Conservation (phyloP, 2,113 vertebrate species). For the Pipa parva region DNA sequence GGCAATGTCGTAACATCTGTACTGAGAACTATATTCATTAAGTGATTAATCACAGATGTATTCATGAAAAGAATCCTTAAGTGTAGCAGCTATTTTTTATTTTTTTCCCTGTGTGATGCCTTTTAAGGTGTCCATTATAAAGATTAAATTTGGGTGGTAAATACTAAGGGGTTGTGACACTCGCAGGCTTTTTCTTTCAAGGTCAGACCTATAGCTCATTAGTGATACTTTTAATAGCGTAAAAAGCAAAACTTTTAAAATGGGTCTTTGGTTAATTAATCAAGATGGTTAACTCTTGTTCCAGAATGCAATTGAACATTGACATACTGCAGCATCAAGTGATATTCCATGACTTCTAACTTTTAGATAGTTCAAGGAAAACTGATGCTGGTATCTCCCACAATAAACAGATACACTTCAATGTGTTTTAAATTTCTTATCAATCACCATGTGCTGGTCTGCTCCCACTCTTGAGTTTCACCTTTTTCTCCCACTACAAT, state of each 20-base stretch:
- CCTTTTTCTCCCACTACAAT: no score
- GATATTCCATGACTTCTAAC: no score
- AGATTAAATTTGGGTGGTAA: conserved; percentile 81
- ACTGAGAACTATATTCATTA: conserved; percentile 85
- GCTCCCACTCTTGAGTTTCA: no score
- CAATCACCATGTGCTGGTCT: no score
- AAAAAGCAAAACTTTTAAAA: conserved; percentile 76
- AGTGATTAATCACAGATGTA: conserved; percentile 92
- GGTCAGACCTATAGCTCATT: conserved; percentile 73
- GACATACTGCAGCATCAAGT: no score
- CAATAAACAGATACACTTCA: no score
- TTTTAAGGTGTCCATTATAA: conserved; percentile 82
- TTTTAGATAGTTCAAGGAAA: no score
- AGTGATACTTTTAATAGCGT: conserved; percentile 82
- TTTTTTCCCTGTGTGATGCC: conserved; percentile 79
- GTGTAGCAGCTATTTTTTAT: conserved; percentile 75
- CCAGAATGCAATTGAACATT: conserved; percentile 74
- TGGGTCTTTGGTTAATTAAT: conserved; percentile 91
- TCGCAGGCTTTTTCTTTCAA: conserved; percentile 66
- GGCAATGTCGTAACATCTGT: conserved; percentile 91
- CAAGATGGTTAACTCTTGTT: conserved; percentile 70
- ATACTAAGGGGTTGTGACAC: conserved; percentile 68
- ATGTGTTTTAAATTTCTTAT: no score
- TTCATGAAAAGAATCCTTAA: conserved; percentile 83
- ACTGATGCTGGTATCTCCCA: no score